phyloP scores from a whole-genome alignment of 1,140 invertebrate genomes.

The Meloidogyne floridensis region DNA sequence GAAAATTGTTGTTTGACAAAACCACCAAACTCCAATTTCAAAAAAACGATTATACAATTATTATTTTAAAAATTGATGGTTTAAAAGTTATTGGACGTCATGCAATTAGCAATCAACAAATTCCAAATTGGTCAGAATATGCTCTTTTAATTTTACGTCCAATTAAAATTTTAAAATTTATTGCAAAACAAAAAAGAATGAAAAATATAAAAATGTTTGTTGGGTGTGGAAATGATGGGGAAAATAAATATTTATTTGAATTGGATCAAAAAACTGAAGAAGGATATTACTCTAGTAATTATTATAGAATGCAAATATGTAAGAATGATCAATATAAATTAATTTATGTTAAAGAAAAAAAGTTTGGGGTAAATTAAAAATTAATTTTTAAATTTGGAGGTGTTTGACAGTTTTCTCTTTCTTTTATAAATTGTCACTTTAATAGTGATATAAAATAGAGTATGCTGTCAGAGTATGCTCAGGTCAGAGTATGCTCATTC shows the following conservation, averaged over 20 bases:
- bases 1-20: no score
- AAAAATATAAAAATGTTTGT: neutral
- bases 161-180: conserved; percentile 6
- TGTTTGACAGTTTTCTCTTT: no score
- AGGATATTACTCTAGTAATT: neutral
- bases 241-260: neutral
- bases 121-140: neutral
- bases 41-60: no score
- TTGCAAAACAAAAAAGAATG: conserved; percentile 6
- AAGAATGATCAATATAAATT: neutral
- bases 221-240: neutral
- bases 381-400: neutral
- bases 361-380: neutral
- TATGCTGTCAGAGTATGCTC: no score
- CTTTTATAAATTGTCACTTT: no score
- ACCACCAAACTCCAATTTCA: no score
- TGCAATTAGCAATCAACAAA: neutral
- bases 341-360: neutral
- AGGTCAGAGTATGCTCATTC: no score
- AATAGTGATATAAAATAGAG: no score
- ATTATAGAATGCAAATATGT: conserved; percentile 1
- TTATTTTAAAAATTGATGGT: neutral
- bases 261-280: neutral
- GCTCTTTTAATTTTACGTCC: conserved; percentile 6
- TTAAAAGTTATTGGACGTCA: neutral